phyloP scores from a whole-genome alignment of 2,797 vertebrate genomes.

The Cichlasoma orientale region DNA sequence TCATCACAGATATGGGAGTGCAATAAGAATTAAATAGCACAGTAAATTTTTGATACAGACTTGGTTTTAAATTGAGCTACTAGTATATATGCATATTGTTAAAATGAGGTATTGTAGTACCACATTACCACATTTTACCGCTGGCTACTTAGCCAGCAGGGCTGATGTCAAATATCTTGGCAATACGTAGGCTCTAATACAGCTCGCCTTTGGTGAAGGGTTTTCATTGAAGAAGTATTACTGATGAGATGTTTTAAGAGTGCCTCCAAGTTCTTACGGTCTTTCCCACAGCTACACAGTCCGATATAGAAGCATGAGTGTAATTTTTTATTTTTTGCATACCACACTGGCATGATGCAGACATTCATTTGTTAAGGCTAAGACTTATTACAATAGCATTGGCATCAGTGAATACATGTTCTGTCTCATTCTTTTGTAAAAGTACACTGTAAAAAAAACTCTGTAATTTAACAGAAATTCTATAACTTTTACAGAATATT shows the following conservation, averaged over 20 bases:
- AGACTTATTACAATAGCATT: background rate
- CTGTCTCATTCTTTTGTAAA: background rate
- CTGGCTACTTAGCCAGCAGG: background rate
- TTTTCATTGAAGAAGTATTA: background rate
- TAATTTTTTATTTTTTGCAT: background rate
- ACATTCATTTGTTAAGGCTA: background rate
- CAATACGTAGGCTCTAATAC: background rate
- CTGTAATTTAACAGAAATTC: too few species aligned
- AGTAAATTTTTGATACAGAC: conserved; percentile 31
- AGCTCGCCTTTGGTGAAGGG: background rate
- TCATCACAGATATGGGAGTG: conserved; percentile 66
- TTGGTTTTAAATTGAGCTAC: conserved; percentile 38
- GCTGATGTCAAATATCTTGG: background rate
- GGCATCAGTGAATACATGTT: background rate
- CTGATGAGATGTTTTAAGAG: background rate
- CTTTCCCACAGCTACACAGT: background rate
- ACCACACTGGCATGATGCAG: background rate
- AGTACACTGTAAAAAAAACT: too few species aligned
- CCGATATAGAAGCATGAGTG: background rate
- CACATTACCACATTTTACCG: background rate
- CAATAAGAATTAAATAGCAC: conserved; percentile 67
- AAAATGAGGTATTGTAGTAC: background rate
- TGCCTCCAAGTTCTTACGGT: background rate
- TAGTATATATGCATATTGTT: background rate
- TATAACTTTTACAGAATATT: too few species aligned